Base-by-base conservation (phyloP, 2,888 invertebrate species). In the Agrochola macilenta region DNA sequence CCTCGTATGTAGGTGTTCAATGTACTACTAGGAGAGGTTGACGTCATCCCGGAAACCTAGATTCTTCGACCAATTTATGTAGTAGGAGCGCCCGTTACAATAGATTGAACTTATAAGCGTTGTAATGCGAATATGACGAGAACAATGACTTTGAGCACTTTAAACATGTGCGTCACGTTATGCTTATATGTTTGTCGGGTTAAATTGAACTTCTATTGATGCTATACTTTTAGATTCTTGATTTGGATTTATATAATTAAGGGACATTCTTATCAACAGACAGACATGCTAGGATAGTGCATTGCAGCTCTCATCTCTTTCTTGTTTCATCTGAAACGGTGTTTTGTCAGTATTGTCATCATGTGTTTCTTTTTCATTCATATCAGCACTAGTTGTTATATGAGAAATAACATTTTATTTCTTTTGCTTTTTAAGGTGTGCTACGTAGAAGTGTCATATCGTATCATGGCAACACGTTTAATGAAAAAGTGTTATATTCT, bases 21-120 rank as follows among this genome's bases (percentile, higher is more conserved):
- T 23, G n/a, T 69, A 54, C 46, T 39, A 75, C 57, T 69, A 74
- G 73, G 66, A 78, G 30, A 69, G 58, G 66, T 60, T 87, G 87
- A 82, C 85, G 86, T 86, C 86, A 86, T 85, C 78, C 87, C 85
- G 86, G 87, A 86, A 87, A 86, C 86, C 86, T 49, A 85, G 83
- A 87, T 87, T 87, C 85, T 63, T 78, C 69, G 61, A 58, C 63
- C 79, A 85, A 87, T 87, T 74, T 82, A 74, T 79, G 49, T 69
- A 39, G 60, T 74, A 85, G 86, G 87, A 85, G 87, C 69, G 87
- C 63, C 86, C 79, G 78, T 74, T 73, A 84, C 85, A 79, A 85
- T 87, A 82, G 72, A 82, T 79, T 69, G 74, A 64, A 79, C 69
- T 71, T 74, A 64, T 61, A 60, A 74, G 30, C 76, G 65, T 30